Conservation (phyloP, 2,797 vertebrate species). For the Carcharodon carcharias region DNA sequence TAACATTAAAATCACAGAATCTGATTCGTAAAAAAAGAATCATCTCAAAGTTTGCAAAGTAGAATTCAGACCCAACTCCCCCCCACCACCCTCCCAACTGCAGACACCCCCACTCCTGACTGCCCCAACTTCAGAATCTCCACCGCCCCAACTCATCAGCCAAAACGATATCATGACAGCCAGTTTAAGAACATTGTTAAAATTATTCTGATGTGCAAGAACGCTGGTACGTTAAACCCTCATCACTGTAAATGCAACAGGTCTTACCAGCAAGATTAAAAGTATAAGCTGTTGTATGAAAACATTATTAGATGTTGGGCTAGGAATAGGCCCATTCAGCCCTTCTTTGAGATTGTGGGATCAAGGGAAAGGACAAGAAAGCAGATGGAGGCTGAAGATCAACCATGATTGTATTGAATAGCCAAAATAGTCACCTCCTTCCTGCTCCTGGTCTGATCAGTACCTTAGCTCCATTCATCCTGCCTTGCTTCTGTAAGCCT, state of each 20-base stretch:
- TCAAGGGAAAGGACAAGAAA: neutral
- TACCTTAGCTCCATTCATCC: neutral
- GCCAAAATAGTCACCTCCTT: too few relatives aligned
- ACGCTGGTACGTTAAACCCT: neutral
- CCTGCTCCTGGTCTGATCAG: neutral
- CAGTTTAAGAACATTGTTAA: neutral
- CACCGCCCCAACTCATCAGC: too few relatives aligned
- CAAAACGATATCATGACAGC: neutral
- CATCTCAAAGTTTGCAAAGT: neutral
- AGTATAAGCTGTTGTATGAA: neutral
- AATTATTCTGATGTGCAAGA: neutral
- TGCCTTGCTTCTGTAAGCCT: neutral
- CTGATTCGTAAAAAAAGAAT: neutral
- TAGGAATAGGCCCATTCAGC: neutral
- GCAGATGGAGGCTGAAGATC: neutral
- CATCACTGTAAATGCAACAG: neutral
- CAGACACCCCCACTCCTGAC: too few relatives aligned
- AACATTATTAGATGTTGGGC: neutral
- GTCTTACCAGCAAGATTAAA: neutral
- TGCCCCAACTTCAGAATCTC: too few relatives aligned
- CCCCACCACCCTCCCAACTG: too few relatives aligned
- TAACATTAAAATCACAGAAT: neutral
- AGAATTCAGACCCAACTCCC: neutral
- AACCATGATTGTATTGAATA: neutral
- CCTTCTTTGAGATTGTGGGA: neutral